A percentile compares a stretch with the other conserved stretches of the same genome.
phyloP scores from a whole-genome alignment of 2,797 vertebrate genomes.

The Melanotaenia pygmaea region DNA sequence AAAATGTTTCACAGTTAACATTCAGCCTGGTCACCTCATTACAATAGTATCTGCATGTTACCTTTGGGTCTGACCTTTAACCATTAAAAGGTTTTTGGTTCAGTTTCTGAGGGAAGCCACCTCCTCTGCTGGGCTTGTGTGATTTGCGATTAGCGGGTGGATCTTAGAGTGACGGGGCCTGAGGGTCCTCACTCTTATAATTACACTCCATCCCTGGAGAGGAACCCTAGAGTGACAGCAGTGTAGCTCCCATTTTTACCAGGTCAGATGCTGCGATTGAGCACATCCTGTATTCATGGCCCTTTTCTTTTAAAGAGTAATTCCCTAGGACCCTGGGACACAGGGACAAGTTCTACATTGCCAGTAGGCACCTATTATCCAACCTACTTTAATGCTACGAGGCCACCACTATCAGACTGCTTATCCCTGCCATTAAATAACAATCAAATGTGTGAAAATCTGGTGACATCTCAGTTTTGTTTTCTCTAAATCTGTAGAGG shows the following conservation, averaged over 20 bases:
- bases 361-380: constrained; percentile 76
- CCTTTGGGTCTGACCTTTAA: constrained; percentile 82
- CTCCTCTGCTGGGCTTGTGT: constrained; percentile 69
- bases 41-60: constrained; percentile 34
- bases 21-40: constrained; percentile 1
- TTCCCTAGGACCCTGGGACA: constrained; percentile 76
- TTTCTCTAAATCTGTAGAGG: constrained; percentile 8
- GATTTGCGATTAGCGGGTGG: constrained; percentile 85
- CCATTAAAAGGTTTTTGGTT: constrained; percentile 81
- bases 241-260: constrained; percentile 82
- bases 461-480: constrained; percentile 19
- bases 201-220: constrained; percentile 83
- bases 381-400: constrained; percentile 71
- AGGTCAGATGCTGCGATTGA: constrained; percentile 80
- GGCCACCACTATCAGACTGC: constrained; percentile 34
- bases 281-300: constrained; percentile 76
- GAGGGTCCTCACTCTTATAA: constrained; percentile 81
- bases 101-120: constrained; percentile 81
- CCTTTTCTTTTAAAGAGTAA: constrained; percentile 81
- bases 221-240: constrained; percentile 79
- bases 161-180: constrained; percentile 77
- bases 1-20: background rate
- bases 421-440: constrained; percentile 50
- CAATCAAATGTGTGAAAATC: constrained; percentile 29
- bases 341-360: constrained; percentile 79